Base-by-base conservation (phyloP, 1,140 invertebrate species). In the Paralvinella palmiformis region DNA sequence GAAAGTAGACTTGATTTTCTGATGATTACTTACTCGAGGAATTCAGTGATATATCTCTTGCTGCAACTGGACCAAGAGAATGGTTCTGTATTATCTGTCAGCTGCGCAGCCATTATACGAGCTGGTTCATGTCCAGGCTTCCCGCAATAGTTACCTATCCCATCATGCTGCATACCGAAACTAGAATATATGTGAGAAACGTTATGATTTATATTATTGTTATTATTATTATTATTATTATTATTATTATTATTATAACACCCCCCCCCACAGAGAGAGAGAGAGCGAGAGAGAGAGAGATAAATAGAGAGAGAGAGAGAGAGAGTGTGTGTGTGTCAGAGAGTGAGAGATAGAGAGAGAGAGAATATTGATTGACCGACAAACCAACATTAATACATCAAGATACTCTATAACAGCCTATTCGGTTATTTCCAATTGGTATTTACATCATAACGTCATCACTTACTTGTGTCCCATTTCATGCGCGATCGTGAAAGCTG, bases 21-120 rank as follows among this genome's bases (percentile, higher is more conserved):
- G 20, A 4, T 2, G 20, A 48, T 35, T 29, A 64, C 73, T 73
- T 72, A 78, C 76, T 79, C 77, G 33, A 79, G 69, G 66, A 78
- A 79, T 29, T 71, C 70, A 22, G 77, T 79, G 64, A 79, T 71
- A 78, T 87, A 91, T 75, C 91, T 85, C 61, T 87, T 83, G 31
- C 90, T 92, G 79, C 92, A 96, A 48, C 86, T 85, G 1, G 91
- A 94, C 92, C 93, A 96, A 59, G 88, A 86, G 89, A 91, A 96
- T 0, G 91, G 92, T 76, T 90, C 86, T 20, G 90, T 91, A 67
- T 92, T 88, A 67, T 90, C 86, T 68, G 75, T 74, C 24, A 78
- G 88, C n/a, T 88, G 84, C 0, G 90, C 90, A 52, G 87, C 85
- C 31, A 88, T 87, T 1, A 87, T 84, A 71, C 87, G 85, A 2